Evolutionary conservation across 1,140 invertebrate species (phyloP).

Genomic region (Rhynchophorus ferrugineus): DNA sequence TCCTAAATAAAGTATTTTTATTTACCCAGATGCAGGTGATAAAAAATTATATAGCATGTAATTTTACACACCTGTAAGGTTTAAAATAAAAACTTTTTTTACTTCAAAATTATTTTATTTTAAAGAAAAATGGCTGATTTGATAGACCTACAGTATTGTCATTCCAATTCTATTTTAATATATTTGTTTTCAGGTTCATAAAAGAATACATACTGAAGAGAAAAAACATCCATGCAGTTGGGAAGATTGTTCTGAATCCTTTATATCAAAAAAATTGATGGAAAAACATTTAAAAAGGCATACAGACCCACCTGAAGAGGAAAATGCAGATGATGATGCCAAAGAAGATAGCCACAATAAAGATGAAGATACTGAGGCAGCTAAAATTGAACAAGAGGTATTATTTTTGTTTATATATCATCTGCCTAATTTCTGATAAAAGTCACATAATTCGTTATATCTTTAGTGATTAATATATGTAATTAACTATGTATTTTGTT

Average conservation of each 20-base stretch:
- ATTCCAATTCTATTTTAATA: conserved; percentile 47
- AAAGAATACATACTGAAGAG: conserved; percentile 63
- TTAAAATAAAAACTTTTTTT: too few species aligned
- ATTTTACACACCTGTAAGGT: too few species aligned
- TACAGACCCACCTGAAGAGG: conserved; percentile 42
- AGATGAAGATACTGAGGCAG: conserved; percentile 29
- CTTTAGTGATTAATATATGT: too few species aligned
- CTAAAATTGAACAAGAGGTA: conserved; percentile 18
- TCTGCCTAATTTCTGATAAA: not conserved
- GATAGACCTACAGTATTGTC: conserved; percentile 30
- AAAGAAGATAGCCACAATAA: conserved; percentile 37
- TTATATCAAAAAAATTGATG: conserved; percentile 73
- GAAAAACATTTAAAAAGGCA: conserved; percentile 57
- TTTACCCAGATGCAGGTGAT: too few species aligned
- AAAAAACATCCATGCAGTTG: conserved; percentile 62
- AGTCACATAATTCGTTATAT: too few species aligned
- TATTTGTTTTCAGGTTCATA: conserved; percentile 49
- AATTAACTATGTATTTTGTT: too few species aligned
- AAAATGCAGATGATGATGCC: conserved; percentile 36
- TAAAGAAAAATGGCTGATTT: not conserved
- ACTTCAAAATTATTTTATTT: too few species aligned
- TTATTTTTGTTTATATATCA: not conserved
- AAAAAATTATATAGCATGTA: too few species aligned
- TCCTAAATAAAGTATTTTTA: too few species aligned
- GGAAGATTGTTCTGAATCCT: conserved; percentile 60